Conservation (phyloP, 2,888 invertebrate species). For the Dimorphilus gyrociliatus region DNA sequence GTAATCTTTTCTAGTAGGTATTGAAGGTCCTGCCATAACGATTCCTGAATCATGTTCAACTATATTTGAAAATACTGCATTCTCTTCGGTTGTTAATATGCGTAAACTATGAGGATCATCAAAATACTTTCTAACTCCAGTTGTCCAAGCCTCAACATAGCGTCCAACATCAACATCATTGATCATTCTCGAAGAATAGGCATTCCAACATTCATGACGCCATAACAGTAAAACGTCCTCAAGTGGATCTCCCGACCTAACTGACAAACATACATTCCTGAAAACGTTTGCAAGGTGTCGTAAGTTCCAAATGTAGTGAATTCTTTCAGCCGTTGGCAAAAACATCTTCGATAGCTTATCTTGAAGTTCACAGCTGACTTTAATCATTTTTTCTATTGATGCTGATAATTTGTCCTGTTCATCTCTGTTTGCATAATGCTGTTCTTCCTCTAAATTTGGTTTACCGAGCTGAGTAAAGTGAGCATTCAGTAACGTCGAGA, state of each 20-base stretch:
- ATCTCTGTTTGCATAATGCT: conserved; percentile 11
- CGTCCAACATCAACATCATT: conserved; percentile 31
- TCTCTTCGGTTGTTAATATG: no score
- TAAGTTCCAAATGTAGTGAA: conserved; percentile 34
- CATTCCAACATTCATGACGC: conserved; percentile 37
- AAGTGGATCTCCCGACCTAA: conserved; percentile 21
- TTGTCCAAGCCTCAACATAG: conserved; percentile 28
- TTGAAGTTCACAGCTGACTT: conserved; percentile 30
- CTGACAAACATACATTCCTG: conserved; percentile 33
- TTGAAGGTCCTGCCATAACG: conserved; percentile 32
- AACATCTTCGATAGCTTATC: conserved; percentile 29
- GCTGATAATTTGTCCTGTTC: conserved; percentile 20
- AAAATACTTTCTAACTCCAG: conserved; percentile 33
- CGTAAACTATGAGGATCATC: no score
- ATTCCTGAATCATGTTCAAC: conserved; percentile 32
- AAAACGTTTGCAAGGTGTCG: conserved; percentile 29
- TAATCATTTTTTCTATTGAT: conserved; percentile 20
- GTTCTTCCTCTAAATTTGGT: no score
- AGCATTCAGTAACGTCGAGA: conserved; percentile 22
- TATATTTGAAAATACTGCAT: conserved; percentile 31
- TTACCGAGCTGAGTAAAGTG: no score
- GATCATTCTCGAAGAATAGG: conserved; percentile 32
- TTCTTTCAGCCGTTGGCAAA: conserved; percentile 28
- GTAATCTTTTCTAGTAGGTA: no score
- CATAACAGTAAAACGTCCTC: conserved; percentile 30